Conservation (phyloP, 2,113 vertebrate genomes). For the Oreochromis tanganicae region DNA sequence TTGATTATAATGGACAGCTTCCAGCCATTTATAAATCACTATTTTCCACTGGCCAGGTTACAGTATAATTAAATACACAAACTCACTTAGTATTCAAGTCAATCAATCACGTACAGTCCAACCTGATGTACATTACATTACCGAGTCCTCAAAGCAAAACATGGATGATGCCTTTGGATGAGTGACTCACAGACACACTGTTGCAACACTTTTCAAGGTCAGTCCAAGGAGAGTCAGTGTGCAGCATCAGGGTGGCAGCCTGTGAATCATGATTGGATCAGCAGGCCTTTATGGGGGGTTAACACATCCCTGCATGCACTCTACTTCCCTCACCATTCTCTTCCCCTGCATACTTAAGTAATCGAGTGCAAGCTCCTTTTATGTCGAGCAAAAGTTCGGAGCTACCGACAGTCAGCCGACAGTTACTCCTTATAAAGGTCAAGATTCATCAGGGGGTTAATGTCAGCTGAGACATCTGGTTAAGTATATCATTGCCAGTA, state of each 20-base stretch:
- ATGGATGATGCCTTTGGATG: background rate
- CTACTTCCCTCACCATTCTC: constrained; percentile 38
- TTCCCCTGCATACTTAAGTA: constrained; percentile 58
- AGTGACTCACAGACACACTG: background rate
- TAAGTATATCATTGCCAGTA: constrained; percentile 4
- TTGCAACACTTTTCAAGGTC: constrained; percentile 26
- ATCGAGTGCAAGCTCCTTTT: constrained; percentile 45
- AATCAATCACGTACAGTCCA: background rate
- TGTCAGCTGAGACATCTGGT: constrained; percentile 24
- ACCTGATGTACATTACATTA: background rate
- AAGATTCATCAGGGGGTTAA: constrained; percentile 16
- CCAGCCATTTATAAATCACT: background rate
- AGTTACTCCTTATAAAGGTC: constrained; percentile 51
- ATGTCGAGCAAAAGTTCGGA: constrained; percentile 38
- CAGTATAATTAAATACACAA: background rate
- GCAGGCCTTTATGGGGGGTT: constrained; percentile 50
- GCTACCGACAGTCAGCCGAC: constrained; percentile 4
- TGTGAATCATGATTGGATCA: constrained; percentile 53
- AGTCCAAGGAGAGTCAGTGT: constrained; percentile 20
- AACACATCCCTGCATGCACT: constrained; percentile 54
- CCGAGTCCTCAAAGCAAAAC: background rate
- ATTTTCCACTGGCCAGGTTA: background rate
- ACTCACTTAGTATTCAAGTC: background rate
- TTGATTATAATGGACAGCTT: background rate
- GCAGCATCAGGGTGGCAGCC: background rate